phyloP scores from a whole-genome alignment of 2,113 vertebrate species.

The Gasterosteus nipponicus region DNA sequence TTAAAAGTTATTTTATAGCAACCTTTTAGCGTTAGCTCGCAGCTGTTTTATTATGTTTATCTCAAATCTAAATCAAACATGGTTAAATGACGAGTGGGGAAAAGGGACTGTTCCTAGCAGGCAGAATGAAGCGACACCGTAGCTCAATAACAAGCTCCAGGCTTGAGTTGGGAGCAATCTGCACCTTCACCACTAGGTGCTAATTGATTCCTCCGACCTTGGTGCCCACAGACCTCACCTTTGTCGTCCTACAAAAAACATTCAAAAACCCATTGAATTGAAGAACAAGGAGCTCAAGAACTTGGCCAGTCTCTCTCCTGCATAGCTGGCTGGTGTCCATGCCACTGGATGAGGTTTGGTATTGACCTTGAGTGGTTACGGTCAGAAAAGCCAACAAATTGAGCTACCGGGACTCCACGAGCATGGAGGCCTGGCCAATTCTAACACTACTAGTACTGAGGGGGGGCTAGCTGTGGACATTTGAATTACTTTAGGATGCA shows the following conservation, averaged over 20 bases:
- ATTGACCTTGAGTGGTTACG: neutral
- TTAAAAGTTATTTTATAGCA: neutral
- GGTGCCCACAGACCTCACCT: neutral
- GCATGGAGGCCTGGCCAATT: neutral
- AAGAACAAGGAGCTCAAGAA: neutral
- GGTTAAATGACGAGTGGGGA: neutral
- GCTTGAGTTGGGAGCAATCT: neutral
- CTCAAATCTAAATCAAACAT: neutral
- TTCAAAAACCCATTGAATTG: neutral
- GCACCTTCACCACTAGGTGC: neutral
- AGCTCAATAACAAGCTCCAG: neutral
- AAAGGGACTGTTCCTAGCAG: neutral
- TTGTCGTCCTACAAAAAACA: neutral
- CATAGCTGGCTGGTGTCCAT: too few species aligned
- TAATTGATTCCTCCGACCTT: neutral
- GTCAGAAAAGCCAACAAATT: neutral
- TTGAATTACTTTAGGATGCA: neutral
- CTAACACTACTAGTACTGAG: neutral
- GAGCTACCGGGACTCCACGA: neutral
- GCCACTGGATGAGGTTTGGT: neutral
- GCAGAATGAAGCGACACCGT: neutral
- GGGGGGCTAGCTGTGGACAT: neutral
- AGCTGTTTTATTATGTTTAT: neutral
- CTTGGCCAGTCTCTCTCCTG: neutral
- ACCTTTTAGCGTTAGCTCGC: neutral